These are phyloP conservation scores for Bathynomus jamesi DNA, from an alignment of 1,140 invertebrate species.

Conservation along the genomic window DNA sequence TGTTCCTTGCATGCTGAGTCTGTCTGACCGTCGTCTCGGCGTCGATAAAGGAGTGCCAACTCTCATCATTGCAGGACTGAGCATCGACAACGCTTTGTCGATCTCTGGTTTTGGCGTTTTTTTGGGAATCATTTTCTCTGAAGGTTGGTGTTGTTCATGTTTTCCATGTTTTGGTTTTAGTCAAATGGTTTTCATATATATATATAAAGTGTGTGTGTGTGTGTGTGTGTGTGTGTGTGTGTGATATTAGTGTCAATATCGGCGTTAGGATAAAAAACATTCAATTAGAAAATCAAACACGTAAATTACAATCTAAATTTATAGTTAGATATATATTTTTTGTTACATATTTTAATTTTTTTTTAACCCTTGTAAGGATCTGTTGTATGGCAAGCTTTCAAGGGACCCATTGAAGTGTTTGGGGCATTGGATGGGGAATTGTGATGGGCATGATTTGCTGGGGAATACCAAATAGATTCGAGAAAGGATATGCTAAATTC, in stretches of 20 bases:
- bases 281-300: too few species aligned
- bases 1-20: conserved; percentile 75
- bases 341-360: too few species aligned
- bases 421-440: conserved; percentile 32
- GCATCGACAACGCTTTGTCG: conserved; percentile 71
- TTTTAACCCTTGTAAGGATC: too few species aligned
- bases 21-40: conserved; percentile 76
- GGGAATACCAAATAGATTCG: conserved; percentile 30
- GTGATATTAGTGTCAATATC: too few species aligned
- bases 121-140: conserved; percentile 71
- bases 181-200: too few species aligned
- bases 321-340: too few species aligned
- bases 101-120: conserved; percentile 82
- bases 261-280: too few species aligned
- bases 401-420: conserved; percentile 40
- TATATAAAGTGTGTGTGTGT: too few species aligned
- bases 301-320: too few species aligned
- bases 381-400: conserved; percentile 26
- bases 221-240: too few species aligned
- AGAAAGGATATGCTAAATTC: conserved; percentile 35
- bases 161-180: too few species aligned
- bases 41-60: conserved; percentile 77
- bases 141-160: too few species aligned
- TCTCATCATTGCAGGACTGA: conserved; percentile 84
- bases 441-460: conserved; percentile 35